These are phyloP conservation scores for Agapornis roseicollis DNA, from an alignment of 2,113 vertebrate genomes.

Conservation along the genomic window DNA sequence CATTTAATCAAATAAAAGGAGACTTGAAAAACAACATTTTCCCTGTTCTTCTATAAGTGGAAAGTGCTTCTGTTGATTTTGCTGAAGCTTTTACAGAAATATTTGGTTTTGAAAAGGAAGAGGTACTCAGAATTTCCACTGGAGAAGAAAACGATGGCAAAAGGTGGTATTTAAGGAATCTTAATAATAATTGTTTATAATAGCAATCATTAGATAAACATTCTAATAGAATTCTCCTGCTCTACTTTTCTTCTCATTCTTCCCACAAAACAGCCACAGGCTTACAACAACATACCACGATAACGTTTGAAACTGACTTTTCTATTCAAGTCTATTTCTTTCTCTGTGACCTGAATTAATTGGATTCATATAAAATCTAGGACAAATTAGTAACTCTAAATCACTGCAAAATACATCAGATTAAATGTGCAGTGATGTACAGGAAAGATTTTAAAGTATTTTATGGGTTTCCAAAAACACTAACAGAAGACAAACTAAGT, in stretches of 20 bases:
- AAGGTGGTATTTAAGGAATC: background rate
- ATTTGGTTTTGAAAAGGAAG: background rate
- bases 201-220: background rate
- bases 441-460: background rate
- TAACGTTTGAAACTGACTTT: background rate
- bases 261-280: background rate
- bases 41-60: background rate
- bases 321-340: background rate
- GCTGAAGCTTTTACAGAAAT: background rate
- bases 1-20: background rate
- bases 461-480: background rate
- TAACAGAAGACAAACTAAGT: background rate
- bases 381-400: background rate
- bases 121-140: background rate
- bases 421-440: background rate
- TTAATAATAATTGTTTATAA: background rate
- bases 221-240: background rate
- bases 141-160: background rate
- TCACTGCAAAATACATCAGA: background rate
- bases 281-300: background rate
- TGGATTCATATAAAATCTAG: background rate
- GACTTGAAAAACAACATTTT: background rate
- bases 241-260: background rate
- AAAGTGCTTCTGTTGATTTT: background rate
- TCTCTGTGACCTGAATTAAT: background rate